phyloP scores from a whole-genome alignment of 1,140 invertebrate genomes.

The Propsilocerus akamusi region DNA sequence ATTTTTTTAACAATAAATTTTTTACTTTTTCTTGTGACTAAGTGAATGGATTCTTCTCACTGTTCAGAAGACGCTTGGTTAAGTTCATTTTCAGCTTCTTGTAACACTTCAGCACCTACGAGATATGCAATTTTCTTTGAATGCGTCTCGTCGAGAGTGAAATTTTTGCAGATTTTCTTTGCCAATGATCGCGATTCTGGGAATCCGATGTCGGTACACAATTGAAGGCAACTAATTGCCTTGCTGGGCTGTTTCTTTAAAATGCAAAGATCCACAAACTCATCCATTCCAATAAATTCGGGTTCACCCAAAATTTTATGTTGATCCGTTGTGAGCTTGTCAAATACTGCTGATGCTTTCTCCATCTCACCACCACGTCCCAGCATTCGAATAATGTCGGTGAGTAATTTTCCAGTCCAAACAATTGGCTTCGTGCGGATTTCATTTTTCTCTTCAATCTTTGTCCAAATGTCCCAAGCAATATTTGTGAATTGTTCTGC shows the following conservation, averaged over 20 bases:
- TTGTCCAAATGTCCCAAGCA: slow-evolving; percentile 31
- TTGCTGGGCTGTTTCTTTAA: slow-evolving; percentile 25
- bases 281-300: slow-evolving; percentile 21
- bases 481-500: slow-evolving; percentile 28
- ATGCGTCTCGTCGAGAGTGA: slow-evolving; percentile 28
- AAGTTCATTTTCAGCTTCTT: slow-evolving; percentile 8
- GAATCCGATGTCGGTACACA: slow-evolving; percentile 31
- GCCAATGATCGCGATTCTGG: slow-evolving; percentile 24
- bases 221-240: slow-evolving; percentile 30
- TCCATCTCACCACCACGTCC: slow-evolving; percentile 27
- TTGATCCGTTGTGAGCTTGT: slow-evolving; percentile 28
- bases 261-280: slow-evolving; percentile 29
- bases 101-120: slow-evolving; percentile 22
- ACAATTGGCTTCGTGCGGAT: slow-evolving; percentile 19
- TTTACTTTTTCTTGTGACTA: neutral
- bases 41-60: too few species aligned
- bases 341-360: slow-evolving; percentile 28
- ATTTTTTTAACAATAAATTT: neutral
- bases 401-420: slow-evolving; percentile 35
- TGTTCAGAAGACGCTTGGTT: neutral
- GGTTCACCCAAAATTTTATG: slow-evolving; percentile 33
- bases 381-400: slow-evolving; percentile 29
- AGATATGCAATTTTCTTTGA: slow-evolving; percentile 27
- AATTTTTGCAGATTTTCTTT: slow-evolving; percentile 20
- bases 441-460: slow-evolving; percentile 24